These are phyloP conservation scores for Drosophila lowei DNA, from an alignment of 1,140 invertebrate species.

Conservation along the genomic window DNA sequence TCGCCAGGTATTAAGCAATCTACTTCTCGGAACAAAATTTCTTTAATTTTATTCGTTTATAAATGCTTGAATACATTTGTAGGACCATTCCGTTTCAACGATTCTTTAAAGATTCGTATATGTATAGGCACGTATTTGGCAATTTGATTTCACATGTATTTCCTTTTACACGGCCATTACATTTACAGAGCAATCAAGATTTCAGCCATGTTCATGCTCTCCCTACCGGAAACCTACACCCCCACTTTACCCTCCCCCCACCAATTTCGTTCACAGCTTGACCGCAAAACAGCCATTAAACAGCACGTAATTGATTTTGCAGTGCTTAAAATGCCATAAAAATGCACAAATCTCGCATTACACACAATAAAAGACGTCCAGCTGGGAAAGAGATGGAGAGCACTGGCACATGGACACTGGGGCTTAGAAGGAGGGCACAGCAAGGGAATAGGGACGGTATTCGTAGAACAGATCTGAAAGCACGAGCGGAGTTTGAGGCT, in stretches of 20 bases:
- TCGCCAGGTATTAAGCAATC: too few species aligned
- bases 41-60: too few species aligned
- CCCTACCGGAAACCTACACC: neutral
- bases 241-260: neutral
- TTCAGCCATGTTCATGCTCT: constrained; percentile 3
- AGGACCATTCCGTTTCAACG: too few species aligned
- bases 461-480: constrained; percentile 22
- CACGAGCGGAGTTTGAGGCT: constrained; percentile 28
- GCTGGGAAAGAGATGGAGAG: constrained; percentile 11
- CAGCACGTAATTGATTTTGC: constrained; percentile 59
- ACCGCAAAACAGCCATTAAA: constrained; percentile 59
- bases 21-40: too few species aligned
- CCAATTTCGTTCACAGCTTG: constrained; percentile 16
- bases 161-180: constrained; percentile 30
- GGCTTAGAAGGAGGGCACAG: neutral
- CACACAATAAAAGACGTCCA: constrained; percentile 40
- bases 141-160: constrained; percentile 23
- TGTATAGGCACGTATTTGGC: neutral
- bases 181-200: constrained; percentile 27
- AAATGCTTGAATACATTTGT: too few species aligned
- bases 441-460: neutral
- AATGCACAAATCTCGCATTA: constrained; percentile 62
- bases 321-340: constrained; percentile 68
- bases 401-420: neutral
- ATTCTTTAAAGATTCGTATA: too few species aligned